Conservation (phyloP, 2,888 invertebrate genomes). For the Lomographa bimaculata region DNA sequence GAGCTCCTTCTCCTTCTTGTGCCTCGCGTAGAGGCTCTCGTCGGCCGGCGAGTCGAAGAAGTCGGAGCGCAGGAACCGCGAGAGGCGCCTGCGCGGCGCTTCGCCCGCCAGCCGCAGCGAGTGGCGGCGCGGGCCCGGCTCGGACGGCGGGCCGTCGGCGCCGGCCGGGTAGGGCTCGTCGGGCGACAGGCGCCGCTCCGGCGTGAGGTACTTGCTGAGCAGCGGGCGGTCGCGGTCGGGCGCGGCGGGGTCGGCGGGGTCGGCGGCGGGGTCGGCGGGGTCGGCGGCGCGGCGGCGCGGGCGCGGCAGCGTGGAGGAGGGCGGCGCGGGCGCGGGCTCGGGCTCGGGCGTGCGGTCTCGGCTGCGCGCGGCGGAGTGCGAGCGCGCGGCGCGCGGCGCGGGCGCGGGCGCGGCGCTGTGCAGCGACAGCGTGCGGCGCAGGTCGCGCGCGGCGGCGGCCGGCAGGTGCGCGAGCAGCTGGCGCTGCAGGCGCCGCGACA, state of each 20-base stretch:
- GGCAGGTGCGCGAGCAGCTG: slow-evolving; percentile 88
- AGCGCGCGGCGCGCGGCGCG: slow-evolving; percentile 39
- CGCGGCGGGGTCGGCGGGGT: slow-evolving; percentile 36
- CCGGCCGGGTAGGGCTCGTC: slow-evolving; percentile 63
- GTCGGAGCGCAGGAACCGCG: slow-evolving; percentile 89
- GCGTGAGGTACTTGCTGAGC: slow-evolving; percentile 81
- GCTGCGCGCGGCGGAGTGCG: slow-evolving; percentile 57
- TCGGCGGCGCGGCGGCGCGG: slow-evolving; percentile 48
- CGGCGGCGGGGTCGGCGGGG: slow-evolving; percentile 24
- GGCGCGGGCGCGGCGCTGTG: slow-evolving; percentile 49
- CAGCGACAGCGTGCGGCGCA: slow-evolving; percentile 86
- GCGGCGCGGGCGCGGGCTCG: slow-evolving; percentile 36
- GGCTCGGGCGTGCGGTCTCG: slow-evolving; percentile 27
- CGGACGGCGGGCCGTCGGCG: slow-evolving; percentile 56
- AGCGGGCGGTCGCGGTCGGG: slow-evolving; percentile 76
- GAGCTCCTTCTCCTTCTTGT: slow-evolving; percentile 86
- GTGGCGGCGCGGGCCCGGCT: slow-evolving; percentile 61
- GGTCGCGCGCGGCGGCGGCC: slow-evolving; percentile 86
- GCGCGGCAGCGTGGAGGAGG: slow-evolving; percentile 63
- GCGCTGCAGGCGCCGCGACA: slow-evolving; percentile 88
- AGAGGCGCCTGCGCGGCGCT: slow-evolving; percentile 83
- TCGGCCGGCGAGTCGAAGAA: slow-evolving; percentile 88
- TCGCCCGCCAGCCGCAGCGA: slow-evolving; percentile 57
- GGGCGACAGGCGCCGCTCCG: slow-evolving; percentile 60
- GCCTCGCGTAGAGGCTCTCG: slow-evolving; percentile 85